Evolutionary conservation across 2,113 vertebrate species (phyloP), one percentile per base, ranked within the genome.

Genomic region (Aramus guarauna): DNA sequence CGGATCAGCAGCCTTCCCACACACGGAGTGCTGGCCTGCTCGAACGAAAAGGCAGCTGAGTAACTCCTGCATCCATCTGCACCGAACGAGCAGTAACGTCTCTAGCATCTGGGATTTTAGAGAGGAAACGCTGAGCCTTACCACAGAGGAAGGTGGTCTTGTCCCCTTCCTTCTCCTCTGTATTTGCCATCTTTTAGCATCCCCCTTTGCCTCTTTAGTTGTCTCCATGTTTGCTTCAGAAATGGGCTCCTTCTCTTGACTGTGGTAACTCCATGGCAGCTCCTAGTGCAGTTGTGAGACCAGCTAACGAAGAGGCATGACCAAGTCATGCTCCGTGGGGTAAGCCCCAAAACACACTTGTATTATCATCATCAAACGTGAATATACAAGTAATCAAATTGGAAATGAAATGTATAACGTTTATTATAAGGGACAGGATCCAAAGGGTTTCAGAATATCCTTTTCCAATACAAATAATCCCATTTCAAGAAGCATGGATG

Each of bases 71-170:
- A 97, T 97, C 82, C 94, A 96, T 89, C 97, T 98, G 72, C 98
- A 98, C 22, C 47, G 26, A 88, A 98, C 85, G 2, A 96, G 96
- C 90, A 98, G 94, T 97, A 97, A 96, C 48, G 11, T 96, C 72
- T 98, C 96, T 72, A 98, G 97, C 30, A 98, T 95, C 84, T 98
- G 98, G 97, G 97, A 98, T 97, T 98, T 98, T 95, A 97, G 98
- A 73, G 98, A 98, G 94, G 98, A 97, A 82, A 22, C 66, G 1
- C 97, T 95, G 21, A 97, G 95, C 69, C 97, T 98, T 95, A 96
- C 96, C n/a, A 75, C 95, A 52, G 96, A 98, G 87, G 98, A 98
- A 92, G 97, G 96, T 98, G 94, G 45, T 63, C 45, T 27, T 85
- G 55, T 94, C 86, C 48, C 17, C 47, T 84, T 94, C 58, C 63